Conservation (phyloP, 2,888 invertebrate species). For the Venustoraphidia nigricollis region DNA sequence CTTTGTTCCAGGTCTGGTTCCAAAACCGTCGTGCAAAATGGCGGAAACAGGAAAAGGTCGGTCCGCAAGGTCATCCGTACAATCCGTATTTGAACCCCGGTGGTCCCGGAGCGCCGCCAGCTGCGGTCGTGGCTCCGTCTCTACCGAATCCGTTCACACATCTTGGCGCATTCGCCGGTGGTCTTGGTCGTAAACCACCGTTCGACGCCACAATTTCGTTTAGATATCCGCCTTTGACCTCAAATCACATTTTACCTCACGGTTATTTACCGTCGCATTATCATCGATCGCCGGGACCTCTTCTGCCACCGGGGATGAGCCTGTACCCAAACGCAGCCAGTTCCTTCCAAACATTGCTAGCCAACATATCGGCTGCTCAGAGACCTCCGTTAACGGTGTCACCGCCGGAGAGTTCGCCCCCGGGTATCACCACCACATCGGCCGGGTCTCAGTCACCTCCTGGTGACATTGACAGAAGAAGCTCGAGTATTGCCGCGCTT, state of each 20-base stretch:
- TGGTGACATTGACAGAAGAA: slow-evolving; percentile 66
- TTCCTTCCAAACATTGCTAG: slow-evolving; percentile 75
- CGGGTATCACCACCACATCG: slow-evolving; percentile 30
- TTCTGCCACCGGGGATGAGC: slow-evolving; percentile 46
- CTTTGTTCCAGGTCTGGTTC: slow-evolving; percentile 72
- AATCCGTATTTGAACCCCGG: slow-evolving; percentile 63
- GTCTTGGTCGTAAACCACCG: slow-evolving; percentile 48
- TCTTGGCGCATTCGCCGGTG: slow-evolving; percentile 51
- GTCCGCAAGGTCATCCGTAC: slow-evolving; percentile 80
- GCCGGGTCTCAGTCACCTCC: slow-evolving; percentile 26
- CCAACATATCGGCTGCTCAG: slow-evolving; percentile 55
- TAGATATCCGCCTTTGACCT: slow-evolving; percentile 45
- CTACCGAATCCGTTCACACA: slow-evolving; percentile 64
- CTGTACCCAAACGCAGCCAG: slow-evolving; percentile 39
- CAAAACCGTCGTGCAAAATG: slow-evolving; percentile 86
- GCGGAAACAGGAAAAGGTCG: slow-evolving; percentile 87
- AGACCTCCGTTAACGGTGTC: slow-evolving; percentile 32
- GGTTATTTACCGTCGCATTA: slow-evolving; percentile 38
- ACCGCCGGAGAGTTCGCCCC: slow-evolving; percentile 32
- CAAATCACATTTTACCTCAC: slow-evolving; percentile 35
- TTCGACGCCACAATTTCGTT: slow-evolving; percentile 53
- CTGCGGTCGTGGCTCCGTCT: slow-evolving; percentile 53
- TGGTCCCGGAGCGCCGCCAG: slow-evolving; percentile 41
- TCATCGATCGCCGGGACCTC: slow-evolving; percentile 35
- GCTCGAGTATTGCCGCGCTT: slow-evolving; percentile 76